Conservation (phyloP, 2,888 invertebrate species). For the Scelioninae gen. 1 region DNA sequence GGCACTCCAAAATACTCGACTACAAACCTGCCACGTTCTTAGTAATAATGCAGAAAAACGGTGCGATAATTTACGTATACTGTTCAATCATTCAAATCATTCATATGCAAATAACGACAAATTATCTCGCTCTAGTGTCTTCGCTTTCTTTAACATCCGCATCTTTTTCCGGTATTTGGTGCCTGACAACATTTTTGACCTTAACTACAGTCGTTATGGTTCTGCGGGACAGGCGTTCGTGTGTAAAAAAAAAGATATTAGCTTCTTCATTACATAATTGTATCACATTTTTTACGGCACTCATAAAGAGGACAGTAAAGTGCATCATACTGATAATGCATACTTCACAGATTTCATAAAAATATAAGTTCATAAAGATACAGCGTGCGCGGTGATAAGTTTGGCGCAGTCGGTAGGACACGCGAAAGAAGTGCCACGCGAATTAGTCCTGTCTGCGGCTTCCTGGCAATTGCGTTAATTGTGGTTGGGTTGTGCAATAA, state of each 20-base stretch:
- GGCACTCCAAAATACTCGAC: constrained; percentile 34
- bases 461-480: constrained; percentile 18
- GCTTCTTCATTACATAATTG: constrained; percentile 41
- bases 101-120: too few relatives aligned
- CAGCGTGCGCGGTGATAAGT: not conserved
- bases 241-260: constrained; percentile 27
- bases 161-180: constrained; percentile 19
- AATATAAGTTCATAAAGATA: constrained; percentile 9
- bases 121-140: constrained; percentile 20
- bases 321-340: constrained; percentile 12
- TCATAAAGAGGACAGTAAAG: constrained; percentile 17
- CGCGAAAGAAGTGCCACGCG: constrained; percentile 1
- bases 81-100: constrained; percentile 25
- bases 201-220: constrained; percentile 28
- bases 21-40: constrained; percentile 50
- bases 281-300: constrained; percentile 25
- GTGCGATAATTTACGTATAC: constrained; percentile 25
- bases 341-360: constrained; percentile 28
- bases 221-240: constrained; percentile 13
- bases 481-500: constrained; percentile 9
- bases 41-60: constrained; percentile 58
- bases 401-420: not conserved
- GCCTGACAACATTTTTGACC: not conserved
- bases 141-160: constrained; percentile 19
- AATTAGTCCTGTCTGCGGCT: constrained; percentile 7